Base-by-base conservation (phyloP, 2,797 vertebrate species). In the Phalloptychus januarius region DNA sequence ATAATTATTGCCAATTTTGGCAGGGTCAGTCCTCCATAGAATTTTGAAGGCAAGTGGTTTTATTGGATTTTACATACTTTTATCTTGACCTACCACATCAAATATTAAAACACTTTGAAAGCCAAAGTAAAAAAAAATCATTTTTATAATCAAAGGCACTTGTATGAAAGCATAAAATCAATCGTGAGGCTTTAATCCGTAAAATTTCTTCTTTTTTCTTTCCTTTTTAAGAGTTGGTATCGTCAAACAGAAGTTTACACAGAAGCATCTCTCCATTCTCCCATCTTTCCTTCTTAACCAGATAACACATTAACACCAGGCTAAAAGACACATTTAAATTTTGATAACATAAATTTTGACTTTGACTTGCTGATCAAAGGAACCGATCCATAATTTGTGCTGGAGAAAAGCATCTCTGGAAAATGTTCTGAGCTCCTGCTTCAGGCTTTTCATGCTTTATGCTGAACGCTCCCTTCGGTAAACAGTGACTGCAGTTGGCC, bases 351-450 rank as follows among this genome's bases (percentile, higher is more conserved):
- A 52, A 72, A 48, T 67, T 56, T 42, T 31, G 7, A 52, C 73
- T 76, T 56, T 74, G 74, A 83, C 54, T 77, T 50, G 13, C 28
- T 72, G 61, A 74, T 79, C 6, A 86, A 73, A 81, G 25, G 78
- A 74, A 46, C 38, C 40, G 20, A 31, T 77, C 16, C 6, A 48
- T 74, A 71, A 56, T 45, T 46, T n/a, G 7, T 25, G 5, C 10
- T 38, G 18, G 28, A 75, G 61, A 63, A 52, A 33, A 78, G 65
- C 25, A 45, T 56, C 67, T n/a, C 71, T 75, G 73, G 38, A 75
- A 70, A 48, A 74, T 63, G 38, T 52, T 42, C 52, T 42, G 48
- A 75, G 20, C 46, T 15, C 28, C n/a, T 20, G 40, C 48, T 54
- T 61, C 28, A 74, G 44, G 28, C 42, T 42, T 72, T 78, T 70